A percentile compares a stretch with the other conserved stretches of the same genome.
Conservation (phyloP, 2,888 invertebrate species). For the Byasa hedistus region DNA sequence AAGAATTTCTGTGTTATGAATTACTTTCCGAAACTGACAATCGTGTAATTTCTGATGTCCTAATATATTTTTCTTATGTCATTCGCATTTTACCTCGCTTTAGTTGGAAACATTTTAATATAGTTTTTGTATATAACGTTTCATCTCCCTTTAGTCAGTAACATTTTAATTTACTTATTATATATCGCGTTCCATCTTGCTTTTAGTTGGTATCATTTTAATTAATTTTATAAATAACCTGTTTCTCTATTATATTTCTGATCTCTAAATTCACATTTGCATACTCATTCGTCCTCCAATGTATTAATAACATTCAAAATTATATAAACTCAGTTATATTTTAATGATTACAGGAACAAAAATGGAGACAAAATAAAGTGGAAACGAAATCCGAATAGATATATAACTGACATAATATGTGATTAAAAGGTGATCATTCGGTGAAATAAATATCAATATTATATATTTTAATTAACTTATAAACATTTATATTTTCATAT, state of each 20-base stretch:
- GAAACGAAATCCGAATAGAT: constrained; percentile 64
- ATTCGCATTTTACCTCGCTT: too few species aligned
- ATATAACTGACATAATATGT: constrained; percentile 31
- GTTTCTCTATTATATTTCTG: not conserved
- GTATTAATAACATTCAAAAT: not conserved
- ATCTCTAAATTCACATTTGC: not conserved
- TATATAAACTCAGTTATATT: constrained; percentile 15
- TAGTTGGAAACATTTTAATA: too few species aligned
- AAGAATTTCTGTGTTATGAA: too few species aligned
- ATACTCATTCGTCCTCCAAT: not conserved
- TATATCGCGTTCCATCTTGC: too few species aligned
- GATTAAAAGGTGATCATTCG: constrained; percentile 32
- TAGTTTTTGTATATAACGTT: too few species aligned
- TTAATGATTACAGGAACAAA: constrained; percentile 70
- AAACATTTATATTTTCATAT: constrained; percentile 50
- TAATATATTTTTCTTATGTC: too few species aligned
- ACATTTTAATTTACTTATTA: too few species aligned
- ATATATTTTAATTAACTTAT: constrained; percentile 41
- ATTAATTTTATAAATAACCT: too few species aligned
- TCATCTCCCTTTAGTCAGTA: too few species aligned
- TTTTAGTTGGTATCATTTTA: too few species aligned
- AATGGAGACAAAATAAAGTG: constrained; percentile 74
- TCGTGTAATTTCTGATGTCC: too few species aligned
- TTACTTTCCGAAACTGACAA: too few species aligned
- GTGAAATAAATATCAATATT: constrained; percentile 44